Base-by-base conservation (phyloP, 2,797 vertebrate genomes). In the Zenarchopterus dispar region DNA sequence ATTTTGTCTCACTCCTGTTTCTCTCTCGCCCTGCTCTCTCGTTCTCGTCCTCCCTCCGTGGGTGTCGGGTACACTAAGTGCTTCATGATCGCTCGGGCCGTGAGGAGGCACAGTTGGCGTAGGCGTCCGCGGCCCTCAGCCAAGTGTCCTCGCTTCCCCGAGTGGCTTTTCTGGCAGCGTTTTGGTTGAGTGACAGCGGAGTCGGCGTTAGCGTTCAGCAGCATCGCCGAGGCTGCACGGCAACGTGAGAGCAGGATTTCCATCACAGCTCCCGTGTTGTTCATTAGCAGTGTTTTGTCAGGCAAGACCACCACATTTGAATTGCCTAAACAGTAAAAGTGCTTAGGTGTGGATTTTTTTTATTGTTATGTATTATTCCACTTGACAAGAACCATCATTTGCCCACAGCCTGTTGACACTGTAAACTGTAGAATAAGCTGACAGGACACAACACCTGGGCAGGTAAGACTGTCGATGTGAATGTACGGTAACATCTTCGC, bases 21-120 rank as follows among this genome's bases (percentile, higher is more conserved):
- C 50, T 75, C 62, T 62, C 80, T 41, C 60, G 56, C 67, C 66
- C 59, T 60, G 47, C 62, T 66, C 62, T 71, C 71, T 62, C 17
- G 60, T 67, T 64, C 78, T 73, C 79, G 48, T 62, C 74, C 59
- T 82, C 60, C 75, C 71, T 84, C 67, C 6, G 87, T 89, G 90
- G 88, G 84, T 58, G 89, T 84, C 73, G 45, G 81, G 78, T 78
- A 84, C 81, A 85, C 66, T 73, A 75, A 87, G 90, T 88, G 80
- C 83, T 73, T 63, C 59, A 64, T 70, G 82, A 86, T 74, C 82
- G 83, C 86, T 59, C 66, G 59, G 73, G 77, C 73, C 70, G 47
- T 26, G 73, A 82, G 79, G 85, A 78, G 70, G 78, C 80, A 75
- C 83, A 82, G 75, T 72, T 49, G 68, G 70, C 44, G 71, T 76